These are phyloP conservation scores for Lucifuga dentata DNA, from an alignment of 2,113 vertebrate species.

Conservation along the genomic window DNA sequence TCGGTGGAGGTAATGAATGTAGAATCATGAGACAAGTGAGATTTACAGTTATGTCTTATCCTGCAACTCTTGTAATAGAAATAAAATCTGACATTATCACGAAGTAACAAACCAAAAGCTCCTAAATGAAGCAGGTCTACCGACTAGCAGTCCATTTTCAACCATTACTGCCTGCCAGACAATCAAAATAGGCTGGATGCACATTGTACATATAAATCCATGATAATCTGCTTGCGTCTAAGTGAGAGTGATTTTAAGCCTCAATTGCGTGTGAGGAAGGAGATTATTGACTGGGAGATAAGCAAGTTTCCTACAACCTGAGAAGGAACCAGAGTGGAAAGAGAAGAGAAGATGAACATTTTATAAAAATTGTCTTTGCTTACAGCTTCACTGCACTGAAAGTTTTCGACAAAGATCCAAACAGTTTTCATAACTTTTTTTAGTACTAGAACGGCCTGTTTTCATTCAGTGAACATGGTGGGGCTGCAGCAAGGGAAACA, in stretches of 20 bases:
- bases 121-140: not conserved
- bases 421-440: no score
- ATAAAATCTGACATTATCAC: not conserved
- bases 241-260: conserved; percentile 28
- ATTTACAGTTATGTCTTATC: no score
- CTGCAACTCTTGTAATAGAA: no score
- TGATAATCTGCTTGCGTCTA: conserved; percentile 9
- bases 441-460: no score
- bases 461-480: no score
- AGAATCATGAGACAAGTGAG: no score
- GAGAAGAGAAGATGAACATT: not conserved
- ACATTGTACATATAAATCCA: conserved; percentile 18
- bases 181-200: conserved; percentile 14
- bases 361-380: not conserved
- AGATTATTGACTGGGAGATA: conserved; percentile 31
- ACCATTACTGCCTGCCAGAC: not conserved
- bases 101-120: not conserved
- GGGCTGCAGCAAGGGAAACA: no score
- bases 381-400: no score
- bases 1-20: no score
- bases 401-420: no score
- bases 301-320: not conserved
- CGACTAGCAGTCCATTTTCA: not conserved
- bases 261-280: not conserved
- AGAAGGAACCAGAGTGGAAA: not conserved